Evolutionary conservation across 2,797 vertebrate species (phyloP).

Genomic region (Pseudomugil tenellus): DNA sequence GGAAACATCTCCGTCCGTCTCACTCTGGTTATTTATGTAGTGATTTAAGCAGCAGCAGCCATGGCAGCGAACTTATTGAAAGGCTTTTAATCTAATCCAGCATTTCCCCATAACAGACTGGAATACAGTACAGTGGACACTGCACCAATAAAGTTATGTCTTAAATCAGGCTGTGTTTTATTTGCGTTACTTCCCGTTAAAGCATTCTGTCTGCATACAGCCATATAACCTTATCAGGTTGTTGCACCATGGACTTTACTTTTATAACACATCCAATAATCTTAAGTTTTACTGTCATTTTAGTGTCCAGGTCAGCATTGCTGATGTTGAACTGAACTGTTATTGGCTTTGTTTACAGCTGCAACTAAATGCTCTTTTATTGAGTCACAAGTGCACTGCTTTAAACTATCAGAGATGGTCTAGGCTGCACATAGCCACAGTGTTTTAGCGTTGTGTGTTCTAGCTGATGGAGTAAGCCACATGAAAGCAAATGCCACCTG

Average conservation of each 20-base stretch:
- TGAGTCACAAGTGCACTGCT: neutral
- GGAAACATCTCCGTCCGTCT: conserved; percentile 4
- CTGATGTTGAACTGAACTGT: neutral
- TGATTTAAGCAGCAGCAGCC: conserved; percentile 9
- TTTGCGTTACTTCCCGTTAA: neutral
- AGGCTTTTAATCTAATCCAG: conserved; percentile 1
- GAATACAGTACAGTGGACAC: neutral
- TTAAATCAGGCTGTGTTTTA: neutral
- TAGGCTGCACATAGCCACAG: neutral
- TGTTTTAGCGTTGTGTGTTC: neutral
- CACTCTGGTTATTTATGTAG: conserved; percentile 2
- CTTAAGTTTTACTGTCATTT: neutral
- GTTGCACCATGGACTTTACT: neutral
- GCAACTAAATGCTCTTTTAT: neutral
- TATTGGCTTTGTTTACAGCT: neutral
- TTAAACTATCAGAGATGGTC: neutral
- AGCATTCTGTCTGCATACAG: neutral
- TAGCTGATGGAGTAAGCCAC: neutral
- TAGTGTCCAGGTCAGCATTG: neutral
- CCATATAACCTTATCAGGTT: neutral
- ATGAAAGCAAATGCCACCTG: neutral
- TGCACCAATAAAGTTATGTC: neutral
- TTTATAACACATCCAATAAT: neutral
- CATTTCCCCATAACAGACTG: neutral
- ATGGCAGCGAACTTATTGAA: conserved; percentile 7